Conservation (phyloP, 2,888 invertebrate species). For the Apodemia zela region DNA sequence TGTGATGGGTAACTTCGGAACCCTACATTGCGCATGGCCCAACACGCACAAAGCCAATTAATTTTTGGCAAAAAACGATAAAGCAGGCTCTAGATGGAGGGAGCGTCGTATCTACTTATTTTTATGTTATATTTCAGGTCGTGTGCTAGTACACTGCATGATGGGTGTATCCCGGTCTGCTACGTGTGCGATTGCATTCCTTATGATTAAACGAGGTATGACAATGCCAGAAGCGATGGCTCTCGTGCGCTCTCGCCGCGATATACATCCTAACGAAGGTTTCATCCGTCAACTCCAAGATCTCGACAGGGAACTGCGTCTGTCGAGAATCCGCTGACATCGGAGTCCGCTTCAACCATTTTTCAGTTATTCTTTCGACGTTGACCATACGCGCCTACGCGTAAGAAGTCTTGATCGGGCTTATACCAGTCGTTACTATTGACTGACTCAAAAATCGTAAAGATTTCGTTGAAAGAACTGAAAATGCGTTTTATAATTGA, state of each 20-base stretch:
- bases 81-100: no score
- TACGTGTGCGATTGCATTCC: constrained; percentile 88
- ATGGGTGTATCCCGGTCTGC: constrained; percentile 92
- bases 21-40: no score
- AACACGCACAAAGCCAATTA: no score
- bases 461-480: constrained; percentile 5
- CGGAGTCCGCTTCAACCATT: constrained; percentile 47
- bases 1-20: no score
- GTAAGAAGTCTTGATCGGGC: constrained; percentile 64
- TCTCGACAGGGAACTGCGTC: constrained; percentile 81
- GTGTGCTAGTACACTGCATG: constrained; percentile 89
- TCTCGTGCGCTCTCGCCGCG: constrained; percentile 84
- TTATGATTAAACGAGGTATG: constrained; percentile 90
- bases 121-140: constrained; percentile 75
- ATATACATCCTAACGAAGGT: constrained; percentile 89
- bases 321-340: constrained; percentile 73
- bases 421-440: constrained; percentile 42
- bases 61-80: no score
- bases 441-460: constrained; percentile 8
- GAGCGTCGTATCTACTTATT: neutral
- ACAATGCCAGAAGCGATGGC: constrained; percentile 86
- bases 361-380: constrained; percentile 46
- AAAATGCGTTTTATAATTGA: constrained; percentile 7
- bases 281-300: constrained; percentile 89
- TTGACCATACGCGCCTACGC: constrained; percentile 43